phyloP scores from a whole-genome alignment of 2,797 vertebrate species.

The Champsocephalus gunnari region DNA sequence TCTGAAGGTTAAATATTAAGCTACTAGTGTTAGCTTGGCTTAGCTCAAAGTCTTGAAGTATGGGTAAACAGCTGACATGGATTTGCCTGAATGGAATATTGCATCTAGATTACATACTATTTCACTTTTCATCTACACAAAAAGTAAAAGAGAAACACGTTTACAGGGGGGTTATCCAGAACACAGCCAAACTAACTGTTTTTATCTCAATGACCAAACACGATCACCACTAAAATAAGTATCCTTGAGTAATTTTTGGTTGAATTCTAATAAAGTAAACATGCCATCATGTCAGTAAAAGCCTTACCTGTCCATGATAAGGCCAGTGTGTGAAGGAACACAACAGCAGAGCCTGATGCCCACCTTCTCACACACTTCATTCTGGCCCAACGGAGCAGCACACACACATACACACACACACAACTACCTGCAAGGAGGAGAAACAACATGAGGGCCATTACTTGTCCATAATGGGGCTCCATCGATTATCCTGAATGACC shows the following conservation, averaged over 20 bases:
- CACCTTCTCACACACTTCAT: slow-evolving; percentile 75
- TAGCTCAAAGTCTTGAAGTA: not conserved
- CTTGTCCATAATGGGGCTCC: not conserved
- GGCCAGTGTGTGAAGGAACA: slow-evolving; percentile 80
- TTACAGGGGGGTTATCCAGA: not conserved
- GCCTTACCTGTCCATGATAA: slow-evolving; percentile 81
- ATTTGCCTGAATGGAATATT: not conserved
- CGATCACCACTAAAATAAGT: accelerated
- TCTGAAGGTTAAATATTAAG: not conserved
- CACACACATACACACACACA: slow-evolving; percentile 43
- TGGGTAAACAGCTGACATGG: not conserved
- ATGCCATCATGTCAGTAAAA: not conserved
- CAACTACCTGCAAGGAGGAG: slow-evolving; percentile 65
- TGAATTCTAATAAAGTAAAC: not conserved
- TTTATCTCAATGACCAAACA: not conserved
- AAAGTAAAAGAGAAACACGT: not conserved
- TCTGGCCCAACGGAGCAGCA: slow-evolving; percentile 47
- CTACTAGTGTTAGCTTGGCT: not conserved
- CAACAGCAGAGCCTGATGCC: slow-evolving; percentile 65
- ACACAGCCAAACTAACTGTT: not conserved
- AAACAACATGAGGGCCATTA: slow-evolving; percentile 7
- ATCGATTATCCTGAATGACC: not conserved
- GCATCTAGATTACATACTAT: not conserved
- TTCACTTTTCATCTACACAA: not conserved
- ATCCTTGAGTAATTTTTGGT: not conserved